Evolutionary conservation across 2,113 vertebrate genomes (phyloP), one percentile per base, ranked within the genome.

Genomic region (Corapipo altera): DNA sequence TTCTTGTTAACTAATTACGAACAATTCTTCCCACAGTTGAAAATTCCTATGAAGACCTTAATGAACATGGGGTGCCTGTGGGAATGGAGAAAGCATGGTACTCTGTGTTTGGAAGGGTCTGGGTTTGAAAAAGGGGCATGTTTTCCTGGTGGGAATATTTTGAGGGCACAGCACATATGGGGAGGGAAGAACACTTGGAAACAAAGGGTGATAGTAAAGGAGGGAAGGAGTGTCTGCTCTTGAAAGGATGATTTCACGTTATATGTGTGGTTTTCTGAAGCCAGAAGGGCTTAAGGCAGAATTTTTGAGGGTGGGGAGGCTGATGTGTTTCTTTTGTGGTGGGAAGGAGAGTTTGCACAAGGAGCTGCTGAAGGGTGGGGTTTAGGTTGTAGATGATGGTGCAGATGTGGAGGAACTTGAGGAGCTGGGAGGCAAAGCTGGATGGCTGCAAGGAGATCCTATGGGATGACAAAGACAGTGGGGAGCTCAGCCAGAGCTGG

Each of bases 1-100:
- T 96, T 95, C 90, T 69, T 77, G 73, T 97, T 97, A 96, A 96
- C 94, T 97, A 96, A 97, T 98, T 97, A 94, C 3, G 80, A 96
- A 51, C 75, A 84, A 65, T 70, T 70, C 95, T 95, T 88, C 62
- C 9, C 71, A 33, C 13, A 73, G 77, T 1, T 67, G 78, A 82
- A 76, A 78, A 80, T 72, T 88, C 89, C 94, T 81, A 1, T 19
- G 32, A 82, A 93, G 89, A 30, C 9, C 37, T 71, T 89, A 75
- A 89, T 85, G 57, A 85, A 27, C 24, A 16, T 75, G 13, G 55
- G n/a, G 52, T 46, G 75, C 18, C 57, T 64, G 43, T 69, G 65
- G 92, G 55, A 78, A 74, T 8, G 48, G 65, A 88, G 89, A 81
- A 52, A 73, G 88, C 70, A 70, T 1, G 5, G 46, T 21, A 65